A percentile compares a stretch with the other conserved stretches of the same genome.
Evolutionary conservation across 2,888 invertebrate genomes (phyloP).

Genomic region (Clunio marinus): DNA sequence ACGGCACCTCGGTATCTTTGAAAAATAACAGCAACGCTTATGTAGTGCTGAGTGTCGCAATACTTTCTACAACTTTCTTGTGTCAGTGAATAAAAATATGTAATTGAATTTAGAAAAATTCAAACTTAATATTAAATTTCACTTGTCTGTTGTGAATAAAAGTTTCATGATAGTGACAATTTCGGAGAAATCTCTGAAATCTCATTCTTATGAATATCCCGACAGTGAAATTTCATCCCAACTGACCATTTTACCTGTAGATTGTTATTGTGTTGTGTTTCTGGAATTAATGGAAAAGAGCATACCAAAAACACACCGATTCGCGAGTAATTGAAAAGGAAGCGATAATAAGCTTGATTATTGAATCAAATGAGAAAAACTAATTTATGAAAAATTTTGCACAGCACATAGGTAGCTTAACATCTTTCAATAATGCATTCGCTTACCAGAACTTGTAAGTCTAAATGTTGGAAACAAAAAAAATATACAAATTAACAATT

Average conservation of each 20-base stretch:
- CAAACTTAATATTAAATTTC: background rate
- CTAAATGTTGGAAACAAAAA: no score
- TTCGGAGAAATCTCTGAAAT: conserved; percentile 9
- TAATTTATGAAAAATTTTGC: no score
- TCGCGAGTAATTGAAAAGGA: conserved; percentile 23
- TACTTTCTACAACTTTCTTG: conserved; percentile 34
- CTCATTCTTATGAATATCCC: background rate
- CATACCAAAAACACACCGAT: conserved; percentile 85
- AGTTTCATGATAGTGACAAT: background rate
- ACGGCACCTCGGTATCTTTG: conserved; percentile 15
- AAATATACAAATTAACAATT: no score
- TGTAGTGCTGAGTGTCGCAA: conserved; percentile 18
- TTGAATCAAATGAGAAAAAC: no score
- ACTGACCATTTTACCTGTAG: conserved; percentile 19
- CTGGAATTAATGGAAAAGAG: conserved; percentile 79
- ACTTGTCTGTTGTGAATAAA: background rate
- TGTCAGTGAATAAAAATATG: conserved; percentile 14
- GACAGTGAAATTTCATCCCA: background rate
- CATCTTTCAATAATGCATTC: no score
- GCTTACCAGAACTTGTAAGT: no score
- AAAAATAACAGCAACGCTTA: background rate
- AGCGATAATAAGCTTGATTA: no score
- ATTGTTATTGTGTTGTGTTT: conserved; percentile 74
- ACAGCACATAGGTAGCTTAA: no score
- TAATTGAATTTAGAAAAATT: background rate